Evolutionary conservation across 1,140 invertebrate species (phyloP).

Genomic region (Aphaenogaster floridana): DNA sequence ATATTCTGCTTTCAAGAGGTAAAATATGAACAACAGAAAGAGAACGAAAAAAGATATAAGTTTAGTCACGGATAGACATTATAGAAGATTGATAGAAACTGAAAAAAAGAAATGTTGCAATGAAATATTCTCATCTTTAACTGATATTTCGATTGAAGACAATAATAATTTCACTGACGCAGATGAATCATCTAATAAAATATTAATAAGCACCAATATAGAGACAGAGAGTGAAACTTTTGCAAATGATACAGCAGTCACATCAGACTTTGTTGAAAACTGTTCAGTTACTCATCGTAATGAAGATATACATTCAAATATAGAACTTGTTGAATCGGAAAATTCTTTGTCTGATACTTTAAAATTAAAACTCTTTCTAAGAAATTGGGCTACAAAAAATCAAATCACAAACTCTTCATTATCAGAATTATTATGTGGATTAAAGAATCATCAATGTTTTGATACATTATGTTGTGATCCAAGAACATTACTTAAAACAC

Average conservation of each 20-base stretch:
- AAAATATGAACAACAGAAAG: neutral
- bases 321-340: neutral
- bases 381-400: neutral
- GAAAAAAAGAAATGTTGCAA: neutral
- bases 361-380: neutral
- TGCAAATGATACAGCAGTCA: neutral
- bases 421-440: neutral
- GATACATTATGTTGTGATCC: neutral
- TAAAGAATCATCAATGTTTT: constrained; percentile 3
- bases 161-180: neutral
- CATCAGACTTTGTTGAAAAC: neutral
- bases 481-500: neutral
- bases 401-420: neutral
- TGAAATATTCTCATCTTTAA: neutral
- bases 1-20: too few species aligned
- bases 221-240: neutral
- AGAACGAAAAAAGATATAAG: neutral
- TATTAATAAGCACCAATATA: neutral
- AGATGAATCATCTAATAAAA: neutral
- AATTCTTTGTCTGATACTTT: neutral
- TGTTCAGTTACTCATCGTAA: neutral
- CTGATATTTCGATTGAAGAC: neutral
- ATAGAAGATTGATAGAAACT: neutral
- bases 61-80: neutral
- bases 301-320: neutral